These are phyloP conservation scores for Crambe crambe DNA, from an alignment of 37 sponge, comb jelly and placozoan genomes.

Conservation along the genomic window DNA sequence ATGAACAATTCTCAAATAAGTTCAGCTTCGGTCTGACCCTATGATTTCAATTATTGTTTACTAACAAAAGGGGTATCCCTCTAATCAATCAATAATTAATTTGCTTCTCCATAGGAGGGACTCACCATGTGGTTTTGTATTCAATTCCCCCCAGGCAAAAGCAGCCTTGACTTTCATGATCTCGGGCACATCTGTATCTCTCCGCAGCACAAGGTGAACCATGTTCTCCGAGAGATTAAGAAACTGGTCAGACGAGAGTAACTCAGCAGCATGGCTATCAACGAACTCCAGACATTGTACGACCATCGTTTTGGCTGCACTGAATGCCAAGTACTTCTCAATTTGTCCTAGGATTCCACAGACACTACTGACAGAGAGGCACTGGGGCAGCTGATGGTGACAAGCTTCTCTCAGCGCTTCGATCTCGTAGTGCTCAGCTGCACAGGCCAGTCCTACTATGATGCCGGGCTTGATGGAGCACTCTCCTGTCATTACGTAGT, in stretches of 20 bases:
- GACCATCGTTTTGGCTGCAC: slow-evolving; percentile 76
- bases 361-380: slow-evolving; percentile 51
- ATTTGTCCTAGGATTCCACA: slow-evolving; percentile 74
- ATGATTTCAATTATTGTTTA: no score
- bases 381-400: slow-evolving; percentile 58
- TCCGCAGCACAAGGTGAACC: slow-evolving; percentile 64
- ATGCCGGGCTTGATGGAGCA: slow-evolving; percentile 69
- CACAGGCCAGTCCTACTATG: slow-evolving; percentile 80
- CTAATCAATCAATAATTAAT: no score
- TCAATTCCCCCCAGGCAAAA: slow-evolving; percentile 87
- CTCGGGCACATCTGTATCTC: slow-evolving; percentile 62
- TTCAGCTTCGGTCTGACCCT: no score
- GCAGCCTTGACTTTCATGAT: slow-evolving; percentile 89
- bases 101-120: no score
- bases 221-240: slow-evolving; percentile 73
- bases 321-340: slow-evolving; percentile 74
- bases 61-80: no score
- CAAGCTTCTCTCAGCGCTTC: slow-evolving; percentile 87
- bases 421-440: slow-evolving; percentile 84
- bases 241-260: slow-evolving; percentile 61
- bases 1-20: no score
- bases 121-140: slow-evolving; percentile 47
- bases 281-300: slow-evolving; percentile 75
- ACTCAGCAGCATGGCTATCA: slow-evolving; percentile 68
- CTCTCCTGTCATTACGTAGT: slow-evolving; percentile 78